phyloP scores from a whole-genome alignment of 2,113 vertebrate genomes.

The Hyperopisus bebe region DNA sequence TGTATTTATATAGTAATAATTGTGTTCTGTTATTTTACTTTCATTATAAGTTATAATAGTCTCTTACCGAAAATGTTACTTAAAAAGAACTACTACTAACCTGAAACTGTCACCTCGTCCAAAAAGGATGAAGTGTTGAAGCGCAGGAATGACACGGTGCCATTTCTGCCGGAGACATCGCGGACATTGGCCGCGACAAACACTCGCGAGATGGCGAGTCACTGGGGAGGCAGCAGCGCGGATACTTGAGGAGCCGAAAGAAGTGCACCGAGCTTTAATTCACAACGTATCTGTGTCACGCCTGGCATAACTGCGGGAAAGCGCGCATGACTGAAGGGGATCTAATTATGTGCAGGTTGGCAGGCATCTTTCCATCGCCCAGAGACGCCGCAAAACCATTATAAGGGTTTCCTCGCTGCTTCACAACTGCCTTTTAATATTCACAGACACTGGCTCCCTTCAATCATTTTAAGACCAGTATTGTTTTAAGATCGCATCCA shows the following conservation, averaged over 20 bases:
- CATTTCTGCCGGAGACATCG: background rate
- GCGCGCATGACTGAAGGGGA: background rate
- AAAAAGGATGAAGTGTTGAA: background rate
- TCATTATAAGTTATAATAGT: background rate
- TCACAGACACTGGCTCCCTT: background rate
- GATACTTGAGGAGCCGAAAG: background rate
- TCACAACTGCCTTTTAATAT: background rate
- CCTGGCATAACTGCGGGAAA: background rate
- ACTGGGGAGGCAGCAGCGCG: background rate
- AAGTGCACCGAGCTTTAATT: background rate
- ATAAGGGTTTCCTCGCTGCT: background rate
- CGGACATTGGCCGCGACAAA: background rate
- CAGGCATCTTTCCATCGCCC: background rate
- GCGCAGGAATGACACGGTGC: background rate
- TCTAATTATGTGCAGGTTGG: constrained; percentile 7
- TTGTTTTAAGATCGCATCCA: background rate
- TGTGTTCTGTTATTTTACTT: background rate
- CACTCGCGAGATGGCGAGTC: background rate
- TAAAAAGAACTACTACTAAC: background rate
- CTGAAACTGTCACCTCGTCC: background rate
- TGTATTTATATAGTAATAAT: background rate
- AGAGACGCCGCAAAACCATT: background rate
- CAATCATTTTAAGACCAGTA: background rate
- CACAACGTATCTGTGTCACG: background rate
- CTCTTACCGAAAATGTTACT: background rate